Conservation (phyloP, 2,113 vertebrate species). For the Phrynocephalus versicolor region DNA sequence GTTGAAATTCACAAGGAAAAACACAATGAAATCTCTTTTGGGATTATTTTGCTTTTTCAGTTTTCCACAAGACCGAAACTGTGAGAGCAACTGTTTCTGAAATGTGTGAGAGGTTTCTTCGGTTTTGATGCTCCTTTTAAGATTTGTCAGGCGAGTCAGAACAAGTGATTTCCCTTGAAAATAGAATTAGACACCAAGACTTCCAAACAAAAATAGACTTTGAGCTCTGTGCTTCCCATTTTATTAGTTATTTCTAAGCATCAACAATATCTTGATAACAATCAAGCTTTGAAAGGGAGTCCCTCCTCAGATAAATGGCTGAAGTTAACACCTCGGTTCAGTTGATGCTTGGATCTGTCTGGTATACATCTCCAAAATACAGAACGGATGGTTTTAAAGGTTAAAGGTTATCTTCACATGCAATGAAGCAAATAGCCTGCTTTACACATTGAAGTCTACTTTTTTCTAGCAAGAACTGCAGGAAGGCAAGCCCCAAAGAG, state of each 20-base stretch:
- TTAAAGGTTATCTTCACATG: constrained; percentile 26
- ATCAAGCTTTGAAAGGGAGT: constrained; percentile 29
- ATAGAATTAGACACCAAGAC: constrained; percentile 2
- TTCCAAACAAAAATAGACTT: constrained; percentile 24
- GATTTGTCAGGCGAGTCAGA: constrained; percentile 8
- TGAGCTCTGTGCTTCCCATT: neutral
- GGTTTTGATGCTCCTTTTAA: neutral
- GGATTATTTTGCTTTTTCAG: neutral
- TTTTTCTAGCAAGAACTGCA: neutral
- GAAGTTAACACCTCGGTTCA: constrained; percentile 14
- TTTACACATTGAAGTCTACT: neutral
- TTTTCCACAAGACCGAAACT: neutral
- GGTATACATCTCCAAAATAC: neutral
- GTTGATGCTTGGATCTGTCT: neutral
- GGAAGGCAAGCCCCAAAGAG: neutral
- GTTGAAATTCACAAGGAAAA: neutral
- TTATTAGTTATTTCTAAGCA: constrained; percentile 7
- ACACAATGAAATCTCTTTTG: neutral
- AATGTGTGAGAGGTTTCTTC: neutral
- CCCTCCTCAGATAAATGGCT: constrained; percentile 18
- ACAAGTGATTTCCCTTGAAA: constrained; percentile 19
- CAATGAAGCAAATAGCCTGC: neutral
- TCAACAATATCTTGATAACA: constrained; percentile 1
- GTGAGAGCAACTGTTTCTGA: neutral
- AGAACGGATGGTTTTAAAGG: constrained; percentile 27